A percentile compares a stretch with the other conserved stretches of the same genome.
Evolutionary conservation across 2,113 vertebrate genomes (phyloP).

Genomic region (Vidua macroura): DNA sequence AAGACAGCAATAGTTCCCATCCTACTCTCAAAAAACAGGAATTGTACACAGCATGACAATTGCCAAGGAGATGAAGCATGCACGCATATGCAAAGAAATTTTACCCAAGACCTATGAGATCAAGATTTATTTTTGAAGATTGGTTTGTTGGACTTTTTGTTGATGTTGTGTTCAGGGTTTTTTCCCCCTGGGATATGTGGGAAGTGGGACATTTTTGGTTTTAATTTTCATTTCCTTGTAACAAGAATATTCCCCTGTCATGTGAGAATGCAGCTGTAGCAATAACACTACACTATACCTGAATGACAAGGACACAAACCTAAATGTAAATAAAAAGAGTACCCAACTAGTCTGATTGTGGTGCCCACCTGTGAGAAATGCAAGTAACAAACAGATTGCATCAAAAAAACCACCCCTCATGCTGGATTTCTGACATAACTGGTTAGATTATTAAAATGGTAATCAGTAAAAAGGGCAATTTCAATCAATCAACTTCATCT

Average conservation of each 20-base stretch:
- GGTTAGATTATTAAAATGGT: slow-evolving; percentile 63
- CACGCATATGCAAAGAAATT: not conserved
- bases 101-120: not conserved
- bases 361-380: not conserved
- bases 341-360: not conserved
- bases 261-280: not conserved
- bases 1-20: not conserved
- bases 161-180: not conserved
- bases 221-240: not conserved
- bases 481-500: slow-evolving; percentile 62
- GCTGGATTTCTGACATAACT: slow-evolving; percentile 53
- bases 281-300: not conserved
- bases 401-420: not conserved
- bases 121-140: not conserved
- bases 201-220: not conserved
- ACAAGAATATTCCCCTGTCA: not conserved
- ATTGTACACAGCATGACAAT: not conserved
- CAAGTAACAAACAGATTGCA: slow-evolving; percentile 49
- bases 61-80: not conserved
- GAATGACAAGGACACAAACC: not conserved
- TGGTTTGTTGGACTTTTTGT: not conserved
- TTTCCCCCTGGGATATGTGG: too few relatives aligned
- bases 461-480: slow-evolving; percentile 67
- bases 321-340: not conserved
- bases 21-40: not conserved